Percentiles rank a stretch among this genome's conserved stretches.
Evolutionary conservation across 2,797 vertebrate genomes (phyloP).

Genomic region (Myotis myotis): DNA sequence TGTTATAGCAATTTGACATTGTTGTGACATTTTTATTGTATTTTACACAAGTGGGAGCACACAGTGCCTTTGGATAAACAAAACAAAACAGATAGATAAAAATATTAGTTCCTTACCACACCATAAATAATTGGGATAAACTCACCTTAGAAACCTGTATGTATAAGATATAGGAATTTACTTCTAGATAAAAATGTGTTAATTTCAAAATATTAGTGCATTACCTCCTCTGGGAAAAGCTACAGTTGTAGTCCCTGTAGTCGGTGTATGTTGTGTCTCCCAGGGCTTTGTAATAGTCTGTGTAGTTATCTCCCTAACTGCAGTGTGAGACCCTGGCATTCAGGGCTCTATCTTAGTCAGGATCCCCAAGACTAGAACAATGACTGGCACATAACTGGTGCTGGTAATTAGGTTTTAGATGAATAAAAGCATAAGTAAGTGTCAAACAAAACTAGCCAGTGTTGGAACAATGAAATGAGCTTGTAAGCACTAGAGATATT

Average conservation of each 20-base stretch:
- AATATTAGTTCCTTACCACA: background rate
- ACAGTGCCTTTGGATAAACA: background rate
- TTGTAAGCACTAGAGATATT: background rate
- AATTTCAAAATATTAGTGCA: background rate
- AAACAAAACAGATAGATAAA: background rate
- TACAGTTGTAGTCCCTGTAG: background rate
- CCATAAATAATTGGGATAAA: background rate
- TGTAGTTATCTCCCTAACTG: background rate
- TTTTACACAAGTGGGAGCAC: background rate
- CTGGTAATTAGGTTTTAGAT: background rate
- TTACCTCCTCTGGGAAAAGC: background rate
- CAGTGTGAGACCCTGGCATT: background rate
- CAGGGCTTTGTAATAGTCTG: background rate
- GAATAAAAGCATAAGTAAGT: background rate
- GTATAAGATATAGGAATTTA: background rate
- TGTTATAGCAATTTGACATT: background rate
- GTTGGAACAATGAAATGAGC: constrained; percentile 20
- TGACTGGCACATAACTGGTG: background rate
- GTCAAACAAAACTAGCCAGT: background rate
- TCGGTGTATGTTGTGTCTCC: background rate
- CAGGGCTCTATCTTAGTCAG: background rate
- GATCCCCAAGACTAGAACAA: background rate
- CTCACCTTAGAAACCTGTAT: background rate
- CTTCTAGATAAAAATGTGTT: background rate
- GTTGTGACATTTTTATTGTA: background rate